Conservation (phyloP, 2,797 vertebrate genomes). For the Cichlasoma orientale region DNA sequence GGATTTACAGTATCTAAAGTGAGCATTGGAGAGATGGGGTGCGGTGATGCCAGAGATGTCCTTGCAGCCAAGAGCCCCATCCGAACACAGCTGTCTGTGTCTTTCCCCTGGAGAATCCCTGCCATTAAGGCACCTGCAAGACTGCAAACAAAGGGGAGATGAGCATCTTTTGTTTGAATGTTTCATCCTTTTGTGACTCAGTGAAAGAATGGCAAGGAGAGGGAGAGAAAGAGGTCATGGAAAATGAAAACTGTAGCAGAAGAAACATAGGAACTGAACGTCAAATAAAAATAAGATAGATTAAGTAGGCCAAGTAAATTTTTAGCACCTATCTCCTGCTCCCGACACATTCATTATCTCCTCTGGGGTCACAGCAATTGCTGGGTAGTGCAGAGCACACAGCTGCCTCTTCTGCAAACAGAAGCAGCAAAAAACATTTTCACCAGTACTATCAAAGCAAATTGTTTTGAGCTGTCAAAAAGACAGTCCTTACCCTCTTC, state of each 20-base stretch:
- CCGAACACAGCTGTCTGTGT: conserved; percentile 83
- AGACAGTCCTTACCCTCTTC: conserved; percentile 55
- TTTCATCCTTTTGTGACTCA: background rate
- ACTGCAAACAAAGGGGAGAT: conserved; percentile 65
- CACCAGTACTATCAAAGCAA: background rate
- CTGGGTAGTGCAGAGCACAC: conserved; percentile 86
- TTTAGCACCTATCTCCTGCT: conserved; percentile 88
- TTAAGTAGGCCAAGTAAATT: background rate
- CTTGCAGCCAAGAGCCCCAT: conserved; percentile 88
- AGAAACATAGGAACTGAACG: background rate
- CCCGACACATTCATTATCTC: conserved; percentile 89
- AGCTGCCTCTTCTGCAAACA: conserved; percentile 74
- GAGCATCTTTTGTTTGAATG: background rate
- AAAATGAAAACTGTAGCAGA: conserved; percentile 9
- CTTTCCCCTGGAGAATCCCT: conserved; percentile 79
- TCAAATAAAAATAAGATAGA: background rate
- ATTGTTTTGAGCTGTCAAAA: background rate
- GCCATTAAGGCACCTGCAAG: conserved; percentile 86
- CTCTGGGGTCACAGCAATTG: conserved; percentile 73
- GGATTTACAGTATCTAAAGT: conserved; percentile 73
- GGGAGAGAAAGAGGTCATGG: conserved; percentile 3
- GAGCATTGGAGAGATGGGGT: conserved; percentile 81
- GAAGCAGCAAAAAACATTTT: conserved; percentile 20
- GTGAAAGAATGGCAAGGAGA: background rate
- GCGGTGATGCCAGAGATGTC: conserved; percentile 80